Evolutionary conservation across 1,140 invertebrate species (phyloP).

Genomic region (Trichogramma pretiosum): DNA sequence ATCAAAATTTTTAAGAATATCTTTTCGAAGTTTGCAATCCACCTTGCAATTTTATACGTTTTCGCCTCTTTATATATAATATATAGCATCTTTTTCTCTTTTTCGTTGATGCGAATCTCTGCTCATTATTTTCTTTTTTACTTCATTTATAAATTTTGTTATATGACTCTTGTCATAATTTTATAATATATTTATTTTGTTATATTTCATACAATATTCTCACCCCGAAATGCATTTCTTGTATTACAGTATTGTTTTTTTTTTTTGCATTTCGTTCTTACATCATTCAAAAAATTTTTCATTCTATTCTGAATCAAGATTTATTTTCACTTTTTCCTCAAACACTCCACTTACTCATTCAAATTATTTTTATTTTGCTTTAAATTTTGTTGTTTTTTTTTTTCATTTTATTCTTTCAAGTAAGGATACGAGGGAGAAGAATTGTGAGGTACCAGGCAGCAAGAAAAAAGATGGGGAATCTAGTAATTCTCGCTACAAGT

Average conservation of each 20-base stretch:
- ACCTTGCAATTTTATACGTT: slow-evolving; percentile 3
- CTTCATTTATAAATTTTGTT: slow-evolving; percentile 10
- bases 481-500: no score
- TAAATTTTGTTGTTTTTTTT: no score
- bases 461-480: slow-evolving; percentile 8
- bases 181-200: background rate
- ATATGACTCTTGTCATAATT: slow-evolving; percentile 1
- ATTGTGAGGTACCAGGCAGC: slow-evolving; percentile 21
- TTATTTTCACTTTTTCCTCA: no score
- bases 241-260: no score
- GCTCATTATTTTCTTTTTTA: slow-evolving; percentile 14
- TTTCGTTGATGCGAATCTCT: slow-evolving; percentile 22
- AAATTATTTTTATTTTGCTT: no score
- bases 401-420: no score
- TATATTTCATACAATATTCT: slow-evolving; percentile 9
- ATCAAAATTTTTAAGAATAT: slow-evolving; percentile 16
- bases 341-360: no score
- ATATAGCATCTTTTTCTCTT: slow-evolving; percentile 17
- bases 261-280: no score
- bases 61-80: slow-evolving; percentile 6
- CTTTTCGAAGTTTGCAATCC: slow-evolving; percentile 16
- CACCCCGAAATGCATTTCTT: slow-evolving; percentile 7
- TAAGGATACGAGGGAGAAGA: slow-evolving; percentile 21
- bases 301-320: no score
- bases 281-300: no score